Conservation (phyloP, 2,797 vertebrate species). For the Halcyon smyrnensis region DNA sequence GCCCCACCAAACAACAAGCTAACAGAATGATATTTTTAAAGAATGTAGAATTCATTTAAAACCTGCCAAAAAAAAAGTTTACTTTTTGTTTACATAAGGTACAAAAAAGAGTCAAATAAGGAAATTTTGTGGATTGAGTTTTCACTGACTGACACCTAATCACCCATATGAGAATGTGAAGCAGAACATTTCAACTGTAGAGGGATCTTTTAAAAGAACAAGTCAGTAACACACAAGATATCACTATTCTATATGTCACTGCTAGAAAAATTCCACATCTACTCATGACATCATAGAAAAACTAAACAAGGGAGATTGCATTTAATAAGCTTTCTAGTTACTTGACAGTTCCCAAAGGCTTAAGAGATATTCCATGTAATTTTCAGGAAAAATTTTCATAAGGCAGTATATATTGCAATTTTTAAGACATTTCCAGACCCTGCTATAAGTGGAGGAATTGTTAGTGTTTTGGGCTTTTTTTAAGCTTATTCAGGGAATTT, state of each 20-base stretch:
- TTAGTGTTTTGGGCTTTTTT: neutral
- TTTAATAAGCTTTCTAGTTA: neutral
- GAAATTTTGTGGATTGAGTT: neutral
- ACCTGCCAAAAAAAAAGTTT: neutral
- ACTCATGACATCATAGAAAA: neutral
- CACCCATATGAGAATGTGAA: neutral
- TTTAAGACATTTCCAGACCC: neutral
- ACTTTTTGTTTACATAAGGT: neutral
- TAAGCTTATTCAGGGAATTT: neutral
- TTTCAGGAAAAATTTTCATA: neutral
- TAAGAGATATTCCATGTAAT: neutral
- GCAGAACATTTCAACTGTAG: neutral
- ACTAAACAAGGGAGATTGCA: neutral
- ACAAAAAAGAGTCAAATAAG: neutral
- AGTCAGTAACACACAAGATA: neutral
- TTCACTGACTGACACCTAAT: neutral
- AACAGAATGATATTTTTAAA: neutral
- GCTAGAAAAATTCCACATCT: neutral
- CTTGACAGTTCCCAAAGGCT: neutral
- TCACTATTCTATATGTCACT: neutral
- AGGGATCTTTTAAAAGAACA: neutral
- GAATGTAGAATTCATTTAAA: neutral
- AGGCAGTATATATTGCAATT: neutral
- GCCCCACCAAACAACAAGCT: neutral
- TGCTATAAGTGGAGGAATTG: neutral